Evolutionary conservation across 1,140 invertebrate genomes (phyloP).

Genomic region (Orussus abietinus): DNA sequence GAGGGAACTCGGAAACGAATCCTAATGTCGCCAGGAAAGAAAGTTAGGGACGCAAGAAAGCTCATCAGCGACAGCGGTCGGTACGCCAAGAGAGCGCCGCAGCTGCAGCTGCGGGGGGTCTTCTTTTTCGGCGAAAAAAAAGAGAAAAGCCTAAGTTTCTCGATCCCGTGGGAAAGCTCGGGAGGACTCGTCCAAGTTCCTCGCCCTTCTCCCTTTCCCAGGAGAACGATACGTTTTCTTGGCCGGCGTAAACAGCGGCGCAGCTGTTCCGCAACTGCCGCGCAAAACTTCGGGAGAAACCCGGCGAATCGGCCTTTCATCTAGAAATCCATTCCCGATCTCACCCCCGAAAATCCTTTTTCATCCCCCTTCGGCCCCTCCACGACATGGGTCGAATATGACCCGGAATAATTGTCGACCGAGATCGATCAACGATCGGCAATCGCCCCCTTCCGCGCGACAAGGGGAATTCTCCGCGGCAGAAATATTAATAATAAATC

Average conservation of each 20-base stretch:
- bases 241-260: conserved; percentile 5
- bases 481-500: too few species aligned
- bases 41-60: conserved; percentile 29
- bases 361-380: too few species aligned
- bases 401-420: too few species aligned
- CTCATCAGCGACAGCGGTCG: conserved; percentile 32
- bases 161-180: conserved; percentile 5
- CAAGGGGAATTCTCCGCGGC: too few species aligned
- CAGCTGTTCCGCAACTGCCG: conserved; percentile 8
- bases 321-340: too few species aligned
- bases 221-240: too few species aligned
- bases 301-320: too few species aligned
- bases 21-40: conserved; percentile 2
- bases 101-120: conserved; percentile 4
- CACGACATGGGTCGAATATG: too few species aligned
- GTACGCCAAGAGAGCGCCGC: too few species aligned
- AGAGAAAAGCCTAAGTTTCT: conserved; percentile 11
- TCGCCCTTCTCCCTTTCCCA: conserved; percentile 16
- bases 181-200: conserved; percentile 22
- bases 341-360: too few species aligned
- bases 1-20: background rate
- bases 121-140: conserved; percentile 10
- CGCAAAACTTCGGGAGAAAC: conserved; percentile 1
- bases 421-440: too few species aligned
- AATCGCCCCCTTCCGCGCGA: too few species aligned